phyloP scores from a whole-genome alignment of 2,797 vertebrate species.

The Echeneis naucrates region DNA sequence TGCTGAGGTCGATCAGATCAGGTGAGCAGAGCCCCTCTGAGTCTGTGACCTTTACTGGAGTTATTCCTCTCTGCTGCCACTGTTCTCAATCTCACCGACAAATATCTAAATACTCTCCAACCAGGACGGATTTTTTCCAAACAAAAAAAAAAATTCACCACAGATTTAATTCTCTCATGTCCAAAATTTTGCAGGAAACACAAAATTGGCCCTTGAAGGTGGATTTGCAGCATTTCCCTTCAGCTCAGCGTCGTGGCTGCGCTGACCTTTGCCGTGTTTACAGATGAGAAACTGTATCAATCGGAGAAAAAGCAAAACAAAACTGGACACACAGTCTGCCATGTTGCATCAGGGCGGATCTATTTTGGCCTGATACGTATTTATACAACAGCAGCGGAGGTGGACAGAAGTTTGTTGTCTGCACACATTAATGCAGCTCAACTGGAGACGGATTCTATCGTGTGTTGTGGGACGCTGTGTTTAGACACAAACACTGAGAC shows the following conservation, averaged over 20 bases:
- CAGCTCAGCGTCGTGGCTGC: neutral
- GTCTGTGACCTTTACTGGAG: too few relatives aligned
- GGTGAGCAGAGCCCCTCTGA: too few relatives aligned
- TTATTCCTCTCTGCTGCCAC: too few relatives aligned
- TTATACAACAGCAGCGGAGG: conserved; percentile 56
- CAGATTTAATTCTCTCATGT: too few relatives aligned
- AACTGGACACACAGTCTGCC: conserved; percentile 38
- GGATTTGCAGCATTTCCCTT: neutral
- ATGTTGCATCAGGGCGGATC: conserved; percentile 26
- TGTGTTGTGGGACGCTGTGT: conserved; percentile 56
- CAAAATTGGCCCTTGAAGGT: too few relatives aligned
- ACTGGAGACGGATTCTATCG: conserved; percentile 51
- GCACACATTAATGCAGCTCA: conserved; percentile 47
- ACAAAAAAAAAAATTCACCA: too few relatives aligned
- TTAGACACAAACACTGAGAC: conserved; percentile 65
- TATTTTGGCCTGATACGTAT: conserved; percentile 20
- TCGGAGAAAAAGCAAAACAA: neutral
- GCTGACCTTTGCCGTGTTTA: neutral
- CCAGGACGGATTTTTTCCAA: too few relatives aligned
- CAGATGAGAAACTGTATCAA: conserved; percentile 8
- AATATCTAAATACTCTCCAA: too few relatives aligned
- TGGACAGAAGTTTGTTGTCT: conserved; percentile 50
- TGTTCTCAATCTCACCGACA: too few relatives aligned
- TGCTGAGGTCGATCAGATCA: too few relatives aligned
- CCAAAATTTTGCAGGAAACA: too few relatives aligned